A percentile compares a stretch with the other conserved stretches of the same genome.
These are phyloP conservation scores for Lasioglossum villosulum DNA, from an alignment of 2,888 invertebrate species.

Conservation along the genomic window DNA sequence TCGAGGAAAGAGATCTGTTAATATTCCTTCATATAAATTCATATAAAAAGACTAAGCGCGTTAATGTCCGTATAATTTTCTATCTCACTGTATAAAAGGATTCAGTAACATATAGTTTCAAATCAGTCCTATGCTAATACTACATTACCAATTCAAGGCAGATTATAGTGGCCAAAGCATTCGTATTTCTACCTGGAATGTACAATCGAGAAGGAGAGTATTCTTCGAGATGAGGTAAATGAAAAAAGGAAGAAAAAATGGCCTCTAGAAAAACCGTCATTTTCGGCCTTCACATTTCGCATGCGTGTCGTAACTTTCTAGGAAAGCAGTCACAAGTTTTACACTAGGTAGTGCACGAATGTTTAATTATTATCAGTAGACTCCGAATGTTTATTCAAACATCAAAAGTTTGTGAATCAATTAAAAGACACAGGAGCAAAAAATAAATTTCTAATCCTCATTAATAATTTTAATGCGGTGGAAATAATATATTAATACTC, in stretches of 20 bases:
- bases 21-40: background rate
- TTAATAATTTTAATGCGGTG: too few species aligned
- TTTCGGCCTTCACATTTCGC: background rate
- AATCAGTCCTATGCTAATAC: constrained; percentile 4
- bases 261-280: background rate
- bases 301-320: background rate
- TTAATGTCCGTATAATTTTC: background rate
- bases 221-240: background rate
- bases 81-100: background rate
- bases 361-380: background rate
- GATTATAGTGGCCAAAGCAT: background rate
- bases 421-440: too few species aligned
- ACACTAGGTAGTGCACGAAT: background rate
- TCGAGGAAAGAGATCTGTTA: background rate
- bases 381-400: too few species aligned
- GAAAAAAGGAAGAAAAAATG: background rate
- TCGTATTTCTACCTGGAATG: constrained; percentile 4
- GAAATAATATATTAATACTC: too few species aligned
- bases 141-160: background rate
- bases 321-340: background rate
- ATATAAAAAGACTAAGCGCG: background rate
- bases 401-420: too few species aligned
- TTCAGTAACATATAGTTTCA: background rate
- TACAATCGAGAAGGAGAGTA: constrained; percentile 4
- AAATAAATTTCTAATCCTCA: too few species aligned